A percentile compares a stretch with the other conserved stretches of the same genome.
These are phyloP conservation scores for Bombus turneri DNA, from an alignment of 1,140 invertebrate species.

Conservation along the genomic window DNA sequence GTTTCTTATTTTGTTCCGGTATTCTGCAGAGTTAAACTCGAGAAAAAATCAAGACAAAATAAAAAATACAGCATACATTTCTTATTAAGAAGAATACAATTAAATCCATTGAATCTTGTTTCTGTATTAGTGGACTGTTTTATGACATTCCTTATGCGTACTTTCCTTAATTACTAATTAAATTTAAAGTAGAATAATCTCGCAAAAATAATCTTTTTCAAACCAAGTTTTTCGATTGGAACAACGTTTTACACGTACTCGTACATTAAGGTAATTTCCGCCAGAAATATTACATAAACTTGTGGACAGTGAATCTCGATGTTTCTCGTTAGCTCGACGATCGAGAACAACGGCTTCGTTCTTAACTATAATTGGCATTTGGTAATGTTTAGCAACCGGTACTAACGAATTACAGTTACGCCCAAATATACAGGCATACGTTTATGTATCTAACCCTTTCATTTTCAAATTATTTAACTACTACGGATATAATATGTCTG, in stretches of 20 bases:
- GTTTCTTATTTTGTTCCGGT: too few species aligned
- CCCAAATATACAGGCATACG: not conserved
- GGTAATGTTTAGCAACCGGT: not conserved
- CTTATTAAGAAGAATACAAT: too few species aligned
- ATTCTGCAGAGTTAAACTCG: too few species aligned
- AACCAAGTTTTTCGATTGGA: not conserved
- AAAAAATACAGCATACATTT: not conserved
- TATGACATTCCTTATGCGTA: too few species aligned
- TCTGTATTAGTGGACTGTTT: not conserved
- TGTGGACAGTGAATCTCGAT: slow-evolving; percentile 9
- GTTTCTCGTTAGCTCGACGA: slow-evolving; percentile 45
- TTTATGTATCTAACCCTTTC: not conserved
- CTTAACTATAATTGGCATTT: not conserved
- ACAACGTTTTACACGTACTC: not conserved
- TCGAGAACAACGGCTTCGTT: slow-evolving; percentile 42
- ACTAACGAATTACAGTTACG: too few species aligned
- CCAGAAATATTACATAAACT: slow-evolving; percentile 7
- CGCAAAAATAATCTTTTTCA: not conserved
- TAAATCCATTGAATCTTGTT: not conserved
- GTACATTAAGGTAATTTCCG: slow-evolving; percentile 4
- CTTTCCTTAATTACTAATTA: not conserved
- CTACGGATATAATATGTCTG: not conserved
- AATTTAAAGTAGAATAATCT: not conserved
- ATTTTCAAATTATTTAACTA: not conserved
- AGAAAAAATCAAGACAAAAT: not conserved